Evolutionary conservation across 2,888 invertebrate genomes (phyloP).

Genomic region (Schizaphis graminum): DNA sequence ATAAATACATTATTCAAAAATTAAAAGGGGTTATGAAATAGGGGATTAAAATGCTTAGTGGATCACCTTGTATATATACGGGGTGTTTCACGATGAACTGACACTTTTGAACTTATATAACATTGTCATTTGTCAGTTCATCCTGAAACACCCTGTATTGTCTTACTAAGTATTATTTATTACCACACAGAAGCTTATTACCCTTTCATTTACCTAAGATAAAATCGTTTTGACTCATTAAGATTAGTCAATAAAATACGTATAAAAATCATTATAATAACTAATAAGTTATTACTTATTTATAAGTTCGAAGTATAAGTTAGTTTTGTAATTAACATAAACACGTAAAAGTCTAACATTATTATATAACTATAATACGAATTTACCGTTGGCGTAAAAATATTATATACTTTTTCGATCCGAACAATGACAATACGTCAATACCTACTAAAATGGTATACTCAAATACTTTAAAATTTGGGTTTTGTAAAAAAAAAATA

Average conservation of each 20-base stretch:
- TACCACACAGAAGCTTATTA: neutral
- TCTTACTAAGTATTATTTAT: neutral
- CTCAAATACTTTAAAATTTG: neutral
- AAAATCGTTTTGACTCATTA: neutral
- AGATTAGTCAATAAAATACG: neutral
- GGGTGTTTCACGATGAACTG: too few species aligned
- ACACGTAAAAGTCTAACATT: neutral
- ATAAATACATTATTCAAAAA: neutral
- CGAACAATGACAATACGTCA: neutral
- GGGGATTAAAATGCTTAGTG: neutral
- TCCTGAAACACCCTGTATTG: too few species aligned
- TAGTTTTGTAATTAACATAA: neutral
- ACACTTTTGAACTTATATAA: too few species aligned
- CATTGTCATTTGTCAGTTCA: too few species aligned
- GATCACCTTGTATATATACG: neutral
- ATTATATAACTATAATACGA: neutral
- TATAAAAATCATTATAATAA: neutral
- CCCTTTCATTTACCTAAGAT: neutral
- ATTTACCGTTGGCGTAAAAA: neutral
- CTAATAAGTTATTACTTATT: neutral
- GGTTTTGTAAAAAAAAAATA: neutral
- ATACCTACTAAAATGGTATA: neutral
- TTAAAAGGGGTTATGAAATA: neutral
- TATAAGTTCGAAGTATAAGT: neutral
- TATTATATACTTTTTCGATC: neutral